These are phyloP conservation scores for Thymelicus sylvestris DNA, from an alignment of 2,888 invertebrate species.

Conservation along the genomic window DNA sequence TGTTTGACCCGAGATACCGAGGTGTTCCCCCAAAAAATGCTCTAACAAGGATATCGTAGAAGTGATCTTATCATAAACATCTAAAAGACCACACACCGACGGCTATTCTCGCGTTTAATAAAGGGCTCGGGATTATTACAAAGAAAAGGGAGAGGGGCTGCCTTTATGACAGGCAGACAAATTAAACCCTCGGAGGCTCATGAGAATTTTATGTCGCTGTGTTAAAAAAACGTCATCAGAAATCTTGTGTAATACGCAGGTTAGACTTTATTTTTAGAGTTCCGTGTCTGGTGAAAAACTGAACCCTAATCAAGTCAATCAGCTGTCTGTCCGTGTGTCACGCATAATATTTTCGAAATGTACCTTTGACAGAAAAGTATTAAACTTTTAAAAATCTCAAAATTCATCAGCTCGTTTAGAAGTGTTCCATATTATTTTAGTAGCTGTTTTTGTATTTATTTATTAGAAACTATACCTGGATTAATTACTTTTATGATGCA, in stretches of 20 bases:
- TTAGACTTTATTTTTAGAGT: not conserved
- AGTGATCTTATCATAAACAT: conserved; percentile 58
- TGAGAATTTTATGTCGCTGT: conserved; percentile 25
- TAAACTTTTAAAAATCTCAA: no score
- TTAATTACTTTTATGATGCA: no score
- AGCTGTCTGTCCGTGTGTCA: no score
- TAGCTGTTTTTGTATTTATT: no score
- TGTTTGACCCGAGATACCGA: conserved; percentile 52
- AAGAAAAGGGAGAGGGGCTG: conserved; percentile 32
- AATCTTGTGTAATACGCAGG: conserved; percentile 4
- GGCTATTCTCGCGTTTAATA: conserved; percentile 43
- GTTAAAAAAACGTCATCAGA: conserved; percentile 31
- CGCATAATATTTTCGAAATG: no score
- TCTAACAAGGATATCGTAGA: conserved; percentile 51
- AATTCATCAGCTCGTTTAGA: no score
- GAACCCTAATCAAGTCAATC: conserved; percentile 4
- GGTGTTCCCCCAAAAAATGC: conserved; percentile 48
- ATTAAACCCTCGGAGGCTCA: conserved; percentile 36
- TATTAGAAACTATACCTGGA: no score
- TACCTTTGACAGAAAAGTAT: no score
- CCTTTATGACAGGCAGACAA: conserved; percentile 35
- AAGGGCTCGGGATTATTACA: conserved; percentile 31
- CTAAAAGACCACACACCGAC: conserved; percentile 59
- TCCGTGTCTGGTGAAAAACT: conserved; percentile 5
- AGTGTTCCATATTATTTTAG: no score